A percentile compares a stretch with the other conserved stretches of the same genome.
Conservation (phyloP, 2,797 vertebrate species). For the Enteromius trimaculatus region DNA sequence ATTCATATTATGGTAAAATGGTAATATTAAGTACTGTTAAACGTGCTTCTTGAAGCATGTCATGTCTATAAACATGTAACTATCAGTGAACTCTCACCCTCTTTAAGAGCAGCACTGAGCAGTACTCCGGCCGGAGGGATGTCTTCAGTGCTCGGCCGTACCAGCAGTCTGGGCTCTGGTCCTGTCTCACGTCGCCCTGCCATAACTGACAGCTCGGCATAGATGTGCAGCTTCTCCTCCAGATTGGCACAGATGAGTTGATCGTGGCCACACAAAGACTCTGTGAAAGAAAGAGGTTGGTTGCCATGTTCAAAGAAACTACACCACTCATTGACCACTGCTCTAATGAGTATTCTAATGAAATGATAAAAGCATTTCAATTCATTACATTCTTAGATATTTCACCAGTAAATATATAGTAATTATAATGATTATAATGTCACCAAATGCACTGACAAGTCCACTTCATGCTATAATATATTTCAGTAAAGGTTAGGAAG, state of each 20-base stretch:
- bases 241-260: slow-evolving; percentile 89
- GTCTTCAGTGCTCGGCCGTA: slow-evolving; percentile 84
- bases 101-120: slow-evolving; percentile 85
- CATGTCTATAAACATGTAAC: not conserved
- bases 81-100: slow-evolving; percentile 76
- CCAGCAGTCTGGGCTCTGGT: slow-evolving; percentile 82
- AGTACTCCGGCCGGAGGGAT: slow-evolving; percentile 81
- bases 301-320: not conserved
- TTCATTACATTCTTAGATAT: not conserved
- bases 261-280: slow-evolving; percentile 86
- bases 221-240: slow-evolving; percentile 91
- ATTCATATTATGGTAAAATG: not conserved
- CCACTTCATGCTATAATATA: not conserved
- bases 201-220: slow-evolving; percentile 78
- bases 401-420: not conserved
- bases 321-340: not conserved
- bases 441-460: not conserved
- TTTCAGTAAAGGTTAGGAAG: not conserved
- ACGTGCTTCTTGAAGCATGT: not conserved
- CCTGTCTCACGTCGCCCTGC: slow-evolving; percentile 61
- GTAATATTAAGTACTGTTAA: not conserved
- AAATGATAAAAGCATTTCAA: not conserved
- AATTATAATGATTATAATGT: not conserved
- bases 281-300: slow-evolving; percentile 69
- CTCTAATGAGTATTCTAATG: too few species aligned